These are phyloP conservation scores for Holothuria glaberrima DNA, from an alignment of 35 echinoderm and acorn worm species.

Conservation along the genomic window DNA sequence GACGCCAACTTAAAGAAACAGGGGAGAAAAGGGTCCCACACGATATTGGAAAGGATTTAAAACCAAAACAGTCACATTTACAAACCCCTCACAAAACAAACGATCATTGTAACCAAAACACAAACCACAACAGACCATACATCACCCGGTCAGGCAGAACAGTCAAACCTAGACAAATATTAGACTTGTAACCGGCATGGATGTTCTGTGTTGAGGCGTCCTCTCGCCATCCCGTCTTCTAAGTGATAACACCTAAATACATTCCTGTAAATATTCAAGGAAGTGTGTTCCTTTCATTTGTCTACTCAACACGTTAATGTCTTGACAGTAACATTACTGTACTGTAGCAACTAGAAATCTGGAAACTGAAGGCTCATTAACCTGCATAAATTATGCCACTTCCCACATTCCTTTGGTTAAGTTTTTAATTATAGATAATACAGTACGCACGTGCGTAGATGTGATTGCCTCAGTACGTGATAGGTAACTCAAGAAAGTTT, in stretches of 20 bases:
- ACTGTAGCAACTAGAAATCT: no score
- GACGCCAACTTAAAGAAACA: neutral
- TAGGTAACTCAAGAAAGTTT: no score
- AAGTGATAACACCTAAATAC: constrained; percentile 15
- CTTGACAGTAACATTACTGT: constrained; percentile 3
- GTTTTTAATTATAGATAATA: no score
- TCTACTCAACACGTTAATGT: neutral
- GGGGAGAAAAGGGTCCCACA: constrained; percentile 2
- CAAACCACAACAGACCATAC: neutral
- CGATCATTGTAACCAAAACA: neutral
- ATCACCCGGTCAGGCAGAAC: neutral
- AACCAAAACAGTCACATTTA: neutral
- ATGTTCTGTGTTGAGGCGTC: no score
- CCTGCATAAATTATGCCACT: no score
- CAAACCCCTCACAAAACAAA: neutral
- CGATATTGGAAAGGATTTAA: neutral
- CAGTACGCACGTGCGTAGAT: no score
- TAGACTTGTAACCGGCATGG: constrained; percentile 21
- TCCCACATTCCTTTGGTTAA: no score
- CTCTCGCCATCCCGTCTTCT: neutral
- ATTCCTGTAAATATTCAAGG: constrained; percentile 1
- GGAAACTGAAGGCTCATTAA: no score
- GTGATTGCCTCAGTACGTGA: no score
- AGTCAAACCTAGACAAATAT: constrained; percentile 30
- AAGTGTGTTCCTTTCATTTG: neutral